Conservation (phyloP, 2,113 vertebrate species). For the Prunella himalayana region DNA sequence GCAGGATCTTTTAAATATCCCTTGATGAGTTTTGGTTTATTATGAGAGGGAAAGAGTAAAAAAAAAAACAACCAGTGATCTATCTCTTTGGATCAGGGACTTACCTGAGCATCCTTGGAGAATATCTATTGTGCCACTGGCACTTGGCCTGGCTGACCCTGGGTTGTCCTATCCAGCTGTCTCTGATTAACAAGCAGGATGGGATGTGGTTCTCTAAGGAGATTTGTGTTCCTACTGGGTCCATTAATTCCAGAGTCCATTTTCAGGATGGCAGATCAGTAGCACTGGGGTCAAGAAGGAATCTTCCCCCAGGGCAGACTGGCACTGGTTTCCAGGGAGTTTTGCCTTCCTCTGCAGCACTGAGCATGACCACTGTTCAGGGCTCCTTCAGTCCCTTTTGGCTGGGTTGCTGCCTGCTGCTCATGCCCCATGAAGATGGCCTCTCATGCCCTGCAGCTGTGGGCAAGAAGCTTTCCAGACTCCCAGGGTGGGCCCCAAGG, state of each 20-base stretch:
- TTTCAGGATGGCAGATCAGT: background rate
- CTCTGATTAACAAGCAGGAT: background rate
- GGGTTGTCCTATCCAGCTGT: background rate
- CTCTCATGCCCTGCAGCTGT: background rate
- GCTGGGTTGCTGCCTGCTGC: background rate
- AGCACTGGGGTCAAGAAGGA: background rate
- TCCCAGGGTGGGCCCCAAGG: background rate
- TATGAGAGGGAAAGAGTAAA: background rate
- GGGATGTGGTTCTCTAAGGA: background rate
- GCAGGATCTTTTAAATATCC: background rate
- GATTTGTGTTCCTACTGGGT: background rate
- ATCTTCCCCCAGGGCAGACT: background rate
- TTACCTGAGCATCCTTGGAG: background rate
- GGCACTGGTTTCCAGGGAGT: background rate
- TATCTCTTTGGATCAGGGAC: background rate
- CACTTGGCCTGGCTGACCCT: background rate
- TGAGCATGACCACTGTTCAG: background rate
- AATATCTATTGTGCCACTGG: background rate
- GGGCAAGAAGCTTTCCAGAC: background rate
- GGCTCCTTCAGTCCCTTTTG: background rate
- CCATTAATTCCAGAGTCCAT: background rate
- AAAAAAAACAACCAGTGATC: background rate
- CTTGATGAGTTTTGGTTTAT: background rate
- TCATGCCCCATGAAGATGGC: background rate
- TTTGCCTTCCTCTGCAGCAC: background rate